Percentiles rank a stretch among this genome's conserved stretches.
These are phyloP conservation scores for Mythimna vitellina DNA, from an alignment of 2,888 invertebrate genomes.

Conservation along the genomic window DNA sequence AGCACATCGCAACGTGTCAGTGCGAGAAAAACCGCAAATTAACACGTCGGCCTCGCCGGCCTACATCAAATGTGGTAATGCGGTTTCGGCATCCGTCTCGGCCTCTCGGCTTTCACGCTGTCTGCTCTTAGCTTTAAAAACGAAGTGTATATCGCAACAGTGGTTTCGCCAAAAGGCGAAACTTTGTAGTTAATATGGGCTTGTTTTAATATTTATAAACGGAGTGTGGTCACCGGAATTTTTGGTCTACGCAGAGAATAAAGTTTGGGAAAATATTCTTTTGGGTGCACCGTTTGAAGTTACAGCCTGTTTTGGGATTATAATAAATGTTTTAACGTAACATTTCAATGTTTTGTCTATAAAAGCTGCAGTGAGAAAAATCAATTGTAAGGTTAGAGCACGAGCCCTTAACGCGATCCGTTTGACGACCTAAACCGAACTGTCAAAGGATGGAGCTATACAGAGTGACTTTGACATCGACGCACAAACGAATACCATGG, in stretches of 20 bases:
- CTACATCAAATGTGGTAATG: slow-evolving; percentile 30
- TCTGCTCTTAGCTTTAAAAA: slow-evolving; percentile 38
- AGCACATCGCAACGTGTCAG: not conserved
- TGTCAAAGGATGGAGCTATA: no score
- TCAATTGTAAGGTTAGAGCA: not conserved
- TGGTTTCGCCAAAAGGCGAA: slow-evolving; percentile 57
- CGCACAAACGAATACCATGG: no score
- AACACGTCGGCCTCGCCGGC: slow-evolving; percentile 30
- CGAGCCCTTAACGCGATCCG: no score
- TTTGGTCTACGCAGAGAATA: slow-evolving; percentile 11
- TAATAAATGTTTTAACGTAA: not conserved
- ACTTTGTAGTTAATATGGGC: slow-evolving; percentile 58
- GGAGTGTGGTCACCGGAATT: slow-evolving; percentile 49
- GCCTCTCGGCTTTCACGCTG: slow-evolving; percentile 15
- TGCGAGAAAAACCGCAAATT: slow-evolving; percentile 31
- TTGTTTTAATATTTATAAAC: slow-evolving; percentile 55
- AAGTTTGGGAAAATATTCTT: slow-evolving; percentile 25
- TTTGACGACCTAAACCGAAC: no score
- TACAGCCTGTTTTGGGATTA: not conserved
- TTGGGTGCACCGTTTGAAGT: slow-evolving; percentile 4
- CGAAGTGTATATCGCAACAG: slow-evolving; percentile 47
- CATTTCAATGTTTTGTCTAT: not conserved
- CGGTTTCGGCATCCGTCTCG: slow-evolving; percentile 32
- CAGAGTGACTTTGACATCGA: no score
- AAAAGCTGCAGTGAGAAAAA: not conserved